Evolutionary conservation across 2,888 invertebrate species (phyloP).

Genomic region (Drosophila nigritarsus): DNA sequence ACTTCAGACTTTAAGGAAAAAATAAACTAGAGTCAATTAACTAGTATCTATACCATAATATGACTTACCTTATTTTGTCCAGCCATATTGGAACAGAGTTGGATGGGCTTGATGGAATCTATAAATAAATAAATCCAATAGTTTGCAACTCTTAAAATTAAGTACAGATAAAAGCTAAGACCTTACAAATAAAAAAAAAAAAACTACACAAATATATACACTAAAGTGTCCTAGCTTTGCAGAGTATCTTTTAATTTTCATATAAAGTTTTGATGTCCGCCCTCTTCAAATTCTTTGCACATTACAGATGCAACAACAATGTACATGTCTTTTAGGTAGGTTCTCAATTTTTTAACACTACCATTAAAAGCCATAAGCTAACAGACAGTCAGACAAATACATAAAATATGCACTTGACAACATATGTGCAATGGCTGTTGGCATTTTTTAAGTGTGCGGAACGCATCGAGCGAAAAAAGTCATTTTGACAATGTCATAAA

Average conservation of each 20-base stretch:
- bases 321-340: neutral
- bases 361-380: slow-evolving; percentile 12
- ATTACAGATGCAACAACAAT: neutral
- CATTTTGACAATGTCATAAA: neutral
- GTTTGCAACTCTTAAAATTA: neutral
- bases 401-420: slow-evolving; percentile 15
- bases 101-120: neutral
- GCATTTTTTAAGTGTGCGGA: neutral
- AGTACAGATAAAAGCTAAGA: too few relatives aligned
- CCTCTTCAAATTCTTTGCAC: neutral
- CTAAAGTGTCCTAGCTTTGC: neutral
- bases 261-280: neutral
- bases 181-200: neutral
- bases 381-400: slow-evolving; percentile 13
- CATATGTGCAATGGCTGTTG: slow-evolving; percentile 3
- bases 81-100: neutral
- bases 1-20: too few relatives aligned
- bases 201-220: neutral
- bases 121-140: neutral
- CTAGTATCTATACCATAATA: neutral
- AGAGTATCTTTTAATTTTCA: too few relatives aligned
- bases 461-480: slow-evolving; percentile 6
- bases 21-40: neutral
- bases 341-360: slow-evolving; percentile 3
- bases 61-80: neutral